Evolutionary conservation across 2,888 invertebrate genomes (phyloP).

Genomic region (Notocelia uddmanniana): DNA sequence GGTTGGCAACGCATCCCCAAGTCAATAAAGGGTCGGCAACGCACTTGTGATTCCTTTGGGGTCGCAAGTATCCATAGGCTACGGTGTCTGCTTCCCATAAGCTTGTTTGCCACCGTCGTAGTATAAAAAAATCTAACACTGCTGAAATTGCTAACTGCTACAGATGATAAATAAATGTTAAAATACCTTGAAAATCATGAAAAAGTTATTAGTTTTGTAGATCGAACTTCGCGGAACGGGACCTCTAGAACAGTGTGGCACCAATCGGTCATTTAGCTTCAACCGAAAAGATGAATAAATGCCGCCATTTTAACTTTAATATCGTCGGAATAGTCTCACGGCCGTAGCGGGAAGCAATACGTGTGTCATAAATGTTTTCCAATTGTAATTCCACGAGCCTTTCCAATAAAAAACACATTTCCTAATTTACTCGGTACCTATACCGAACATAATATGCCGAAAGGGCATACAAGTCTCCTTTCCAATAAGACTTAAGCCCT

Average conservation of each 20-base stretch:
- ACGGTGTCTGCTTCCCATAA: too few species aligned
- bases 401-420: conserved; percentile 83
- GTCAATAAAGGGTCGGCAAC: too few species aligned
- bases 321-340: conserved; percentile 73
- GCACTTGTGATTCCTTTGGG: too few species aligned
- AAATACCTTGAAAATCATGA: too few species aligned
- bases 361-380: conserved; percentile 71
- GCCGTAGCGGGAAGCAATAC: conserved; percentile 72
- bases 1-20: too few species aligned
- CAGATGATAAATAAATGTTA: too few species aligned
- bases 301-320: conserved; percentile 51
- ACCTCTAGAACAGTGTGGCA: not conserved
- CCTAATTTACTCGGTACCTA: conserved; percentile 78
- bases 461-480: not conserved
- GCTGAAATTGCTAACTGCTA: too few species aligned
- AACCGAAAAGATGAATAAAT: conserved; percentile 50
- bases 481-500: conserved; percentile 20
- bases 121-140: too few species aligned
- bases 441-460: conserved; percentile 47
- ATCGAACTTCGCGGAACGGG: not conserved
- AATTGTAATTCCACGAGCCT: conserved; percentile 79
- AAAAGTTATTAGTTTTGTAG: too few species aligned
- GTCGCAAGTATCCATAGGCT: too few species aligned
- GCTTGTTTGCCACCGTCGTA: too few species aligned
- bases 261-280: conserved; percentile 3